Evolutionary conservation across 2,113 vertebrate genomes (phyloP), one percentile per base, ranked within the genome.

Genomic region (Platichthys stellatus): DNA sequence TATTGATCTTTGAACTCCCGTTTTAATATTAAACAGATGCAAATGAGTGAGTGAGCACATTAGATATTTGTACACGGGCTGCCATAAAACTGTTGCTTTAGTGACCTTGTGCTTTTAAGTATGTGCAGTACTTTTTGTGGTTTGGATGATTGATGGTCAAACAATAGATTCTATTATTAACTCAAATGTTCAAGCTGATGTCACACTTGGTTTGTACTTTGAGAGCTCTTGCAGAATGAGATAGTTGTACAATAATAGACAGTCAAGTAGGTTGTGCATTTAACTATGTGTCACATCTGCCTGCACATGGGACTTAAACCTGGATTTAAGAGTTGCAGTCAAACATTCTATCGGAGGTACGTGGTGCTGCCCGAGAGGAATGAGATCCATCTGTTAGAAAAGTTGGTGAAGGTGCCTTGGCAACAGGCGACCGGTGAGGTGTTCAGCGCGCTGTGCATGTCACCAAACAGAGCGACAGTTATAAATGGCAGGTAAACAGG

Each of bases 401-500:
- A 56, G 61, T 58, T 35, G 53, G 12, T 67, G 63, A 23, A 26
- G 73, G 15, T 61, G 24, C 69, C 60, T 59, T 31, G 21, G 75
- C 53, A 80, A 59, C 81, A 76, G 74, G 73, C 62, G 80, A 58
- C 60, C 24, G 12, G 23, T 40, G 43, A 57, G 38, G 49, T 63
- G 63, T 71, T 81, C 11, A 43, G 20, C 10, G 15, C n/a, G 9
- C 7, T 17, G 59, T 59, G 26, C 53, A 35, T 49, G 43, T 57
- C 64, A 54, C 74, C 76, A 18, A 58, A 60, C 68, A 45, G 28
- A 51, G 35, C 11, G 4, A 62, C 74, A 75, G 68, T 81, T 59
- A 79, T 59, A 63, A 78, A 82, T 72, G 49, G 40, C 43, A 49
- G 21, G 62, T 62, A 71, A 84, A 82, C 77, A n/a, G 78, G 43